phyloP scores from a whole-genome alignment of 2,113 vertebrate genomes.

The Onychorhynchus coronatus region DNA sequence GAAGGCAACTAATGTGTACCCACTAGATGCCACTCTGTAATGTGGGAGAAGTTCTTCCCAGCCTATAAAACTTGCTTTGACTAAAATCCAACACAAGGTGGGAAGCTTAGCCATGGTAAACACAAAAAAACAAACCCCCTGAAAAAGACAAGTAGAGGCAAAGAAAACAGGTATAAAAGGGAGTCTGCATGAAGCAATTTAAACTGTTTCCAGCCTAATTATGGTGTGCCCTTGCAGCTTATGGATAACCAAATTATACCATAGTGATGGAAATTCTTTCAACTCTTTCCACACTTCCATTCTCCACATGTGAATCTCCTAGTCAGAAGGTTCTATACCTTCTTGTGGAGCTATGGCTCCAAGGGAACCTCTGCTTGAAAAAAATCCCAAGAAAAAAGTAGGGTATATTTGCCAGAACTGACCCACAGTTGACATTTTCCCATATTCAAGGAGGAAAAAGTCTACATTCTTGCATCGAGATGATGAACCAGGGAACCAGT shows the following conservation, averaged over 20 bases:
- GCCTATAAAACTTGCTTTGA: background rate
- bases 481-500: background rate
- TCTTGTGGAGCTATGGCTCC: background rate
- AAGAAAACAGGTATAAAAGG: conserved; percentile 39
- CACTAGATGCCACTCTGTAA: conserved; percentile 32
- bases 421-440: background rate
- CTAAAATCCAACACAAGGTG: conserved; percentile 23
- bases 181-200: background rate
- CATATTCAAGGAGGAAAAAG: background rate
- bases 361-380: background rate
- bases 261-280: background rate
- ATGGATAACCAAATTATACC: background rate
- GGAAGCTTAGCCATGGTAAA: conserved; percentile 23
- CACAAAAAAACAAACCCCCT: conserved; percentile 17
- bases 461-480: background rate
- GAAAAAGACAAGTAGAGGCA: conserved; percentile 4
- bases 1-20: background rate
- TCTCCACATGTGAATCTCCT: background rate
- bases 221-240: background rate
- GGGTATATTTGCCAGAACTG: background rate
- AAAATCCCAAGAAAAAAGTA: background rate
- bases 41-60: background rate
- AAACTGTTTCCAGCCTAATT: background rate
- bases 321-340: background rate
- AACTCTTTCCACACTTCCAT: background rate